Evolutionary conservation across 1,140 invertebrate species (phyloP).

Genomic region (Colletes latitarsis): DNA sequence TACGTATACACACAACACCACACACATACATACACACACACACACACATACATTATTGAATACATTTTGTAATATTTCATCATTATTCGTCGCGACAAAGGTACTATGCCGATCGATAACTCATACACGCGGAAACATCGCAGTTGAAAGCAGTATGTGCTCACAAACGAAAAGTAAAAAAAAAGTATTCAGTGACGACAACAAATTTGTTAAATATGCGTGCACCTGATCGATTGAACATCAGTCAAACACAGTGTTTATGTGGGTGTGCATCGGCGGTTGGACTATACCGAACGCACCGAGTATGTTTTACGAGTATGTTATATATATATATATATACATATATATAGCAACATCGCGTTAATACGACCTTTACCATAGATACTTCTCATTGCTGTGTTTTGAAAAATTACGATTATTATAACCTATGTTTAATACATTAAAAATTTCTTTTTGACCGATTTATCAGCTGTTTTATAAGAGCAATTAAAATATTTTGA

Average conservation of each 20-base stretch:
- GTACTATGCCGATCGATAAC: constrained; percentile 51
- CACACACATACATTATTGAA: constrained; percentile 25
- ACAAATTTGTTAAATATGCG: constrained; percentile 27
- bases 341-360: constrained; percentile 42
- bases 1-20: constrained; percentile 14
- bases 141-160: constrained; percentile 64
- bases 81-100: constrained; percentile 34
- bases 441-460: background rate
- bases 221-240: constrained; percentile 29
- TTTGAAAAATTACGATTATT: background rate
- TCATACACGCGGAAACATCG: constrained; percentile 46
- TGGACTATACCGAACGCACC: constrained; percentile 24
- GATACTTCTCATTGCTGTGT: constrained; percentile 11
- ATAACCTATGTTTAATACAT: background rate
- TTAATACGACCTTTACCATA: constrained; percentile 22
- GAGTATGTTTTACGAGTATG: background rate
- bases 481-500: constrained; percentile 23
- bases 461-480: constrained; percentile 18
- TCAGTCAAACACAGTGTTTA: constrained; percentile 41
- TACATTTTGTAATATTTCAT: constrained; percentile 63
- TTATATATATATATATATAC: constrained; percentile 50
- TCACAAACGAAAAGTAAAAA: constrained; percentile 18
- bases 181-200: constrained; percentile 40
- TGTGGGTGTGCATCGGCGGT: constrained; percentile 34
- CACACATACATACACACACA: background rate